Conservation (phyloP, 2,888 invertebrate genomes). For the Protonemura montana region DNA sequence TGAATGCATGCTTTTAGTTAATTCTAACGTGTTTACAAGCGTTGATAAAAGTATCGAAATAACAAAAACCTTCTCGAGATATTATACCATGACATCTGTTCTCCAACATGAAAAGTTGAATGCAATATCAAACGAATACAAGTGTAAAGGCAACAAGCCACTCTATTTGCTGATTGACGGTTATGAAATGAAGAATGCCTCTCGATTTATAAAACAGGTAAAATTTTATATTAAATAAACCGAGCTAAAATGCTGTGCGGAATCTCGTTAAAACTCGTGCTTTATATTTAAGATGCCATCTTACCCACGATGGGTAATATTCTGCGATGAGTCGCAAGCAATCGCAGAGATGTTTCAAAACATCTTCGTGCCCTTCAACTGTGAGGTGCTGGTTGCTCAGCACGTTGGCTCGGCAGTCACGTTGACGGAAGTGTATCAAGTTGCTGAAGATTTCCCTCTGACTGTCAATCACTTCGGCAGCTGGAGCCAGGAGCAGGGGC, state of each 20-base stretch:
- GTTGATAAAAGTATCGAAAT: not conserved
- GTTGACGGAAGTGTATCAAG: conserved; percentile 41
- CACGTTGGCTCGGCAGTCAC: not conserved
- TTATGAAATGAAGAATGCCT: not conserved
- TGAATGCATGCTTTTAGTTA: not conserved
- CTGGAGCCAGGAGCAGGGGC: conserved; percentile 26
- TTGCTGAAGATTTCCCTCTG: conserved; percentile 10
- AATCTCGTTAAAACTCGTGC: too few relatives aligned
- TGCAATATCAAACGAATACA: not conserved
- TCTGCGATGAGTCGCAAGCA: not conserved
- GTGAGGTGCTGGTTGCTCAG: conserved; percentile 41
- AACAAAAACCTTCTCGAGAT: not conserved
- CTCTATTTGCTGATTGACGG: not conserved
- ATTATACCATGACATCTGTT: not conserved
- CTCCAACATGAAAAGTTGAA: not conserved
- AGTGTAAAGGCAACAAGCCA: not conserved
- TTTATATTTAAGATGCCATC: not conserved
- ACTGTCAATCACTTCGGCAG: conserved; percentile 25
- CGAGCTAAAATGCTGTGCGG: too few relatives aligned
- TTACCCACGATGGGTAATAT: conserved; percentile 39
- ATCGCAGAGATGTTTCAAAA: conserved; percentile 26
- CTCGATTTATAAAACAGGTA: not conserved
- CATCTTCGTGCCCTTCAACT: conserved; percentile 43
- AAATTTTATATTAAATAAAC: too few relatives aligned
- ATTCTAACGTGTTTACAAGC: not conserved